phyloP scores from a whole-genome alignment of 2,113 vertebrate genomes.

The Triplophysa dalaica region DNA sequence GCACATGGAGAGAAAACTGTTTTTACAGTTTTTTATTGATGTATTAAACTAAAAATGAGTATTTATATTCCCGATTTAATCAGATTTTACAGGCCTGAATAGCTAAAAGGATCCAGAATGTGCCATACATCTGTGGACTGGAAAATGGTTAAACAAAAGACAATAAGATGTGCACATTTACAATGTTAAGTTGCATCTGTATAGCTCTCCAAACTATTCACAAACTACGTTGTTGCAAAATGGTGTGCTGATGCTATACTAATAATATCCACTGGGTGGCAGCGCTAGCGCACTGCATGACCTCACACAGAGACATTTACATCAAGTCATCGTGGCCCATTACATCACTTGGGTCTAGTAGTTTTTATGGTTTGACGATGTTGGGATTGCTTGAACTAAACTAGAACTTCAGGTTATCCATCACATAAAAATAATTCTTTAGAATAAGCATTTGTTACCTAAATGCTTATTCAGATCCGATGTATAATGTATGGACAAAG shows the following conservation, averaged over 20 bases:
- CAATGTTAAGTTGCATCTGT: too few species aligned
- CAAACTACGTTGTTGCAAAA: background rate
- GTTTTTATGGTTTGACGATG: background rate
- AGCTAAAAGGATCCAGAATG: too few species aligned
- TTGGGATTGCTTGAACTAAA: background rate
- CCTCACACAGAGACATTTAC: background rate
- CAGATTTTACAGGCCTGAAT: too few species aligned
- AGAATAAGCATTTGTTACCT: background rate
- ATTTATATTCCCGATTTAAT: too few species aligned
- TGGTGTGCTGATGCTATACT: background rate
- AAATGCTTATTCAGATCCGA: background rate
- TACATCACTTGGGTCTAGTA: conserved; percentile 3
- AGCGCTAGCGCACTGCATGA: background rate
- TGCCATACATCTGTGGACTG: too few species aligned
- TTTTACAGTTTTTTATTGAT: too few species aligned
- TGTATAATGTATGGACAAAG: background rate
- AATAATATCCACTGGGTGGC: conserved; percentile 15
- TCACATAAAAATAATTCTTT: conserved; percentile 1
- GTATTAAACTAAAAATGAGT: too few species aligned
- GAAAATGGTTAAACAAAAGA: too few species aligned
- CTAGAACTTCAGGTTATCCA: too few species aligned
- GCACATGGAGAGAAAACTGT: too few species aligned
- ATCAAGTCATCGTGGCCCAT: background rate
- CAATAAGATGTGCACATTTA: too few species aligned
- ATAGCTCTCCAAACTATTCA: too few species aligned